phyloP scores from a whole-genome alignment of 2,888 invertebrate species.

The Artemia sinica region DNA sequence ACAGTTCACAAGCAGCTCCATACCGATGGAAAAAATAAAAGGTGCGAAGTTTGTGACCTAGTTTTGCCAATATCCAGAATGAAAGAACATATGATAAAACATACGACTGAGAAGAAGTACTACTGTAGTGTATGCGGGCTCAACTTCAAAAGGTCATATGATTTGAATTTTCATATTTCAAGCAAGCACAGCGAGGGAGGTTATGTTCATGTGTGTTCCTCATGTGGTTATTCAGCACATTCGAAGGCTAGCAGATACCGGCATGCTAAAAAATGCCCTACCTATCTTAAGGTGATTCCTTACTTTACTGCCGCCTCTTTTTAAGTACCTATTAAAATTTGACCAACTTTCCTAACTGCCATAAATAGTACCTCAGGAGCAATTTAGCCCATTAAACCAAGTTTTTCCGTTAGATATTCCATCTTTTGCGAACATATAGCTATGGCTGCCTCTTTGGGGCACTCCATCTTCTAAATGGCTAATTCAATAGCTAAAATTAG shows the following conservation, averaged over 20 bases:
- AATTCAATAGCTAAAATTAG: too few species aligned
- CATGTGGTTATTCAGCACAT: neutral
- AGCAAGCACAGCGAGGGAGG: neutral
- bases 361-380: too few species aligned
- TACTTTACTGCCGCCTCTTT: too few species aligned
- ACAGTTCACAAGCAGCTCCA: conserved; percentile 8
- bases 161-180: neutral
- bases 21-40: neutral
- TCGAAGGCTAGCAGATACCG: neutral
- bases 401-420: too few species aligned
- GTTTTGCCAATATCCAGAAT: neutral
- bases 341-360: too few species aligned
- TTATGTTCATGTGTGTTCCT: neutral
- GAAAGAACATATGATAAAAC: neutral
- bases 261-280: neutral
- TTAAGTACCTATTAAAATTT: too few species aligned
- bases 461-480: too few species aligned
- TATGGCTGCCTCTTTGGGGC: too few species aligned
- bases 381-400: too few species aligned
- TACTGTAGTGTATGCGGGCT: neutral
- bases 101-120: neutral
- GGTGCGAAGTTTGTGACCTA: neutral
- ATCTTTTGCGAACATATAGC: too few species aligned
- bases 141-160: neutral
- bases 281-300: neutral